Evolutionary conservation across 1,140 invertebrate species (phyloP), one percentile per base, ranked within the genome.

Genomic region (Diorhabda elongata): DNA sequence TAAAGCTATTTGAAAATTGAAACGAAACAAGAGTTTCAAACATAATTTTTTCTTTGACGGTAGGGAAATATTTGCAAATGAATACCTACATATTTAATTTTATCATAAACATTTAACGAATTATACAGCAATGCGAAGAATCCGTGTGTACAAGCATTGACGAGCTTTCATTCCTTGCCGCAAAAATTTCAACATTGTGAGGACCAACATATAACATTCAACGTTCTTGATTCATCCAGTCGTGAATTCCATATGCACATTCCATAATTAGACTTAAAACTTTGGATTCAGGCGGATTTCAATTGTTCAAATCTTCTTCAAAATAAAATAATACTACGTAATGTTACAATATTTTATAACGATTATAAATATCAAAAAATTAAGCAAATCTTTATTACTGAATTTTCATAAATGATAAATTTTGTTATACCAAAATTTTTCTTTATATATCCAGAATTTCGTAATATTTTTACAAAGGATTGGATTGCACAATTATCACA

Each of bases 171-270:
- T 44, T 69, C 67, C 63, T 63, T 71, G 59, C 74, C 70, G 45
- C 71, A 77, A 78, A 77, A 78, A 77, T 77, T 72, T 70, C 73
- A 77, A 73, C 71, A 65, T 56, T 69, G 44, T 64, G 52, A 68
- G 69, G 64, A 57, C 64, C 64, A 65, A 65, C 47, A n/a, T 42
- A 47, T 44, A 66, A 57, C 57, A 59, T 44, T 47, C 43, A 64
- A 64, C 64, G 66, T 68, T 71, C 64, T 71, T 71, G 70, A 71
- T 68, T 71, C 59, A 68, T 52, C 70, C 70, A 67, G 59, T 52
- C 63, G 70, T 63, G 58, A 68, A 71, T 68, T 68, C 70, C 70
- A 71, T 71, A 71, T 71, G 68, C 59, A 65, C 67, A 71, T 71
- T 71, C 64, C 67, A 68, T 71, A 71, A 71, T 71, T 57, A 65